A percentile compares a stretch with the other conserved stretches of the same genome.
These are phyloP conservation scores for Acheta domesticus DNA, from an alignment of 2,888 invertebrate genomes.

Conservation along the genomic window DNA sequence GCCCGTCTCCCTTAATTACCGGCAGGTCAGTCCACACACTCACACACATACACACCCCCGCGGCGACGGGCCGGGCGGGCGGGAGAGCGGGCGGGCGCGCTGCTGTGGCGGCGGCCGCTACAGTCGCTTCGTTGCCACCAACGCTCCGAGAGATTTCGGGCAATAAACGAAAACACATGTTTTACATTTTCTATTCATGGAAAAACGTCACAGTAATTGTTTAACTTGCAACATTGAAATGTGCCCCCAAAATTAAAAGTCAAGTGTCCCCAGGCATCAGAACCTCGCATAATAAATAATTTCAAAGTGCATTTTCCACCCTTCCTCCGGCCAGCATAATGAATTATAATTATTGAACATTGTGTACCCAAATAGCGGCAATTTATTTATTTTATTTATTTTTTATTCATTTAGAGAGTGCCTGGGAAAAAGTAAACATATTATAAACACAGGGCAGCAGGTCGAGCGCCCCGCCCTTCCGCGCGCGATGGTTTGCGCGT, in stretches of 20 bases:
- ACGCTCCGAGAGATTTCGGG: neutral
- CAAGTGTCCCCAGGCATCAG: slow-evolving; percentile 10
- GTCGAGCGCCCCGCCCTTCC: neutral
- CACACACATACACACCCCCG: neutral
- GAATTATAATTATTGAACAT: slow-evolving; percentile 7
- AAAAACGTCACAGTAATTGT: slow-evolving; percentile 18
- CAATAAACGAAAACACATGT: slow-evolving; percentile 18
- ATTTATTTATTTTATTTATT: slow-evolving; percentile 9
- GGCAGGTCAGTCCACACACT: slow-evolving; percentile 5
- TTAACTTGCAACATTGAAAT: slow-evolving; percentile 18
- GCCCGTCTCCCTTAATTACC: slow-evolving; percentile 5
- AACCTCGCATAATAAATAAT: slow-evolving; percentile 9
- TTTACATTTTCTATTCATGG: slow-evolving; percentile 18
- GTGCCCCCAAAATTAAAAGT: slow-evolving; percentile 18
- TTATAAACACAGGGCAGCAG: slow-evolving; percentile 6
- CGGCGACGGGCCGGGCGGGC: no score
- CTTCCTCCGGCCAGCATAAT: slow-evolving; percentile 8
- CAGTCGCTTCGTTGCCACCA: neutral
- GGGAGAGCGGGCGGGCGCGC: no score
- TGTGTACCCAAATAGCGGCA: slow-evolving; percentile 1
- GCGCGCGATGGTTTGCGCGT: no score
- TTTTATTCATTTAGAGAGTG: slow-evolving; percentile 9
- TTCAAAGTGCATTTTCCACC: slow-evolving; percentile 10
- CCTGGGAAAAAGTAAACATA: slow-evolving; percentile 8
- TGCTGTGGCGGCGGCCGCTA: no score